phyloP scores from a whole-genome alignment of 1,140 invertebrate species.

The Drosophila sulfurigaster region DNA sequence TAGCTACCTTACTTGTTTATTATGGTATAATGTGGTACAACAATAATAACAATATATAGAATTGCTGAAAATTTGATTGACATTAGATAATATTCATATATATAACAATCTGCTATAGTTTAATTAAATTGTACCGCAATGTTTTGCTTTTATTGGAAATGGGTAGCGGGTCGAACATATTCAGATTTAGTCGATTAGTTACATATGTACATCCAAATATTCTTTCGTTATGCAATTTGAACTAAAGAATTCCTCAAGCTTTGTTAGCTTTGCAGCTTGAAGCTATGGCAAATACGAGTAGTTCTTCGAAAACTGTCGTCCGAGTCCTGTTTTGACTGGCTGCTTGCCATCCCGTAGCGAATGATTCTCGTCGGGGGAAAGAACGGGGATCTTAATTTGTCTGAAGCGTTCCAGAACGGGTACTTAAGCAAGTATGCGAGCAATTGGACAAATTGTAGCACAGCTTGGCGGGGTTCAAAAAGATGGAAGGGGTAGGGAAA shows the following conservation, averaged over 20 bases:
- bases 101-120: no score
- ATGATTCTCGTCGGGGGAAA: background rate
- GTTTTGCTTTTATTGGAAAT: no score
- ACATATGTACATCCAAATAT: no score
- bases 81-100: no score
- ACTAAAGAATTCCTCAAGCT: background rate
- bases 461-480: background rate
- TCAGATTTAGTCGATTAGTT: no score
- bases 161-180: no score
- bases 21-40: no score
- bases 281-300: slow-evolving; percentile 1
- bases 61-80: no score
- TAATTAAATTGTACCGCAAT: no score
- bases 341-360: background rate
- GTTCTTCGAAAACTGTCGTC: background rate
- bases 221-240: background rate
- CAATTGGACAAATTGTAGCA: slow-evolving; percentile 23
- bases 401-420: slow-evolving; percentile 15
- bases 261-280: background rate
- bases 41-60: no score
- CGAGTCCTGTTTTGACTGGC: background rate
- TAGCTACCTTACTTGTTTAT: no score
- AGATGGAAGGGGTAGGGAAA: background rate
- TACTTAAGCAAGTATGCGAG: slow-evolving; percentile 26
- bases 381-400: slow-evolving; percentile 20